Evolutionary conservation across 2,797 vertebrate genomes (phyloP), one percentile per base, ranked within the genome.

Genomic region (Hippocampus kuda): DNA sequence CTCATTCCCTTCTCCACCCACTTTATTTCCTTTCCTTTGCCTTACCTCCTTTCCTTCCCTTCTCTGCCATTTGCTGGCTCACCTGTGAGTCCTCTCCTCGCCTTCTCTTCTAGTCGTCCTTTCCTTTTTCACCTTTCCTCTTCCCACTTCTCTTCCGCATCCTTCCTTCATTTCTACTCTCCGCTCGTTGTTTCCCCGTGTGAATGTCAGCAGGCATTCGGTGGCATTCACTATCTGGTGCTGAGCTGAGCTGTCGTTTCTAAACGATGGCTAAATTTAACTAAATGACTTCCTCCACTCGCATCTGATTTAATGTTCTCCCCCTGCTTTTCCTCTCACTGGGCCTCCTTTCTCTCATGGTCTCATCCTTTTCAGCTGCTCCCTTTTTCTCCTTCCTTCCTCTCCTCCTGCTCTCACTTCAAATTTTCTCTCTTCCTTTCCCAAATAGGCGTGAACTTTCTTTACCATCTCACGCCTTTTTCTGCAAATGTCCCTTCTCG

Each of bases 191-290:
- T 42, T 68, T 70, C 22, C 22, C 30, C 15, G 72, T 75, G 75
- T 77, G 49, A 75, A 79, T 76, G 80, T 76, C 65, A 72, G 70
- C 77, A 83, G 75, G 81, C 85, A 81, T 85, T 85, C 84, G 81
- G 75, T 81, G 75, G 72, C 82, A 76, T 83, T 76, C 81, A 80
- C 79, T 74, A 76, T 79, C 83, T 78, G 84, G 84, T 87, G 78
- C 73, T 83, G 84, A 80, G 80, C 44, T 48, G 75, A 81, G 83
- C 77, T 87, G 84, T 86, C 83, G 76, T 84, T 86, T 85, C 84
- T 85, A 86, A 89, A 86, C 82, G 85, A 87, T 76, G 79, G 85
- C 87, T 89, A 89, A 88, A 88, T 88, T 89, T 88, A 88, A 87
- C 87, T 84, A 85, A 88, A 89, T 84, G 78, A 89, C 87, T 88